A percentile compares a stretch with the other conserved stretches of the same genome.
Conservation (phyloP, 2,113 vertebrate genomes). For the Zosterops pallidus region DNA sequence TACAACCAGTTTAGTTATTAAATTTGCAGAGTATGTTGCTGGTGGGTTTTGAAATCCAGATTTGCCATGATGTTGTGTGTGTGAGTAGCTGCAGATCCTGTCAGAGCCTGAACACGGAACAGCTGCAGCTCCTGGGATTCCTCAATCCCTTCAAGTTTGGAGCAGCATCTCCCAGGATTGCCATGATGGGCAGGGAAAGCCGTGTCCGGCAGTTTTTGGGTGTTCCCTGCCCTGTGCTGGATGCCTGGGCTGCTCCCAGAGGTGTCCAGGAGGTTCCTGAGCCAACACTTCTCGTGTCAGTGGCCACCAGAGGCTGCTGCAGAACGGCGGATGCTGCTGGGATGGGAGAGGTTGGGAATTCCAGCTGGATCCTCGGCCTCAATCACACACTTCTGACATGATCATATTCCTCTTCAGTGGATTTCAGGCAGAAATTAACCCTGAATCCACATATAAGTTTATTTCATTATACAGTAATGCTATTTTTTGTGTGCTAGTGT, state of each 20-base stretch:
- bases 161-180: background rate
- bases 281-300: background rate
- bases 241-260: background rate
- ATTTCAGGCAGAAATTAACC: background rate
- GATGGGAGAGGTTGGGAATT: background rate
- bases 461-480: background rate
- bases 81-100: background rate
- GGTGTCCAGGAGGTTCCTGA: background rate
- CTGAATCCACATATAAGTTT: background rate
- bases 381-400: background rate
- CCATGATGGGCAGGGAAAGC: background rate
- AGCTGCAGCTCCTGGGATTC: background rate
- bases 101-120: background rate
- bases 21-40: accelerated
- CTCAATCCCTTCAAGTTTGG: background rate
- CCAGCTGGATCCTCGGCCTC: background rate
- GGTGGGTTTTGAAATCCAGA: background rate
- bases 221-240: background rate
- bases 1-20: background rate
- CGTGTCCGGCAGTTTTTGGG: background rate
- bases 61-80: background rate
- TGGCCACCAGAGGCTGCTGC: constrained; percentile 56
- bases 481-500: background rate
- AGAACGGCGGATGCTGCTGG: background rate
- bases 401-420: background rate